A percentile compares a stretch with the other conserved stretches of the same genome.
Evolutionary conservation across 2,888 invertebrate species (phyloP).

Genomic region (Sinohyriopsis cumingii): DNA sequence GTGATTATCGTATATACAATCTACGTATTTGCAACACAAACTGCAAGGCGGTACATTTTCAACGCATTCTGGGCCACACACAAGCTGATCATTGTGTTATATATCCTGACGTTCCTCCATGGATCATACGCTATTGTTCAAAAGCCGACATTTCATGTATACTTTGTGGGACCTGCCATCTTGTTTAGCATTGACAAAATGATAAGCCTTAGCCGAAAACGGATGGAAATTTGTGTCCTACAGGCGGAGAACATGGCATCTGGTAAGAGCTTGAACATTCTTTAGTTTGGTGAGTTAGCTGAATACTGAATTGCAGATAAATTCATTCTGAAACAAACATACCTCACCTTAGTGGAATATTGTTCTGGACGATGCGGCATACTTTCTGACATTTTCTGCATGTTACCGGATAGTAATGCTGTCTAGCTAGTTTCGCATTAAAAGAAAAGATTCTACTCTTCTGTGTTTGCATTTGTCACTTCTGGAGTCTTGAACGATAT

Average conservation of each 20-base stretch:
- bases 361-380: too few species aligned
- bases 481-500: too few species aligned
- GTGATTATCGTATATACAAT: slow-evolving; percentile 75
- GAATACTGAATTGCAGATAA: too few species aligned
- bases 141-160: slow-evolving; percentile 76
- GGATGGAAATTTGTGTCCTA: slow-evolving; percentile 76
- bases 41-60: slow-evolving; percentile 76
- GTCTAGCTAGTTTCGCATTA: too few species aligned
- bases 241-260: slow-evolving; percentile 77
- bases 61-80: slow-evolving; percentile 79
- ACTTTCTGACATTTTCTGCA: too few species aligned
- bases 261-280: slow-evolving; percentile 67
- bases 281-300: neutral
- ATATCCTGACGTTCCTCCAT: slow-evolving; percentile 77
- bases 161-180: slow-evolving; percentile 76
- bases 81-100: slow-evolving; percentile 77
- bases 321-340: too few species aligned
- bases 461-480: too few species aligned
- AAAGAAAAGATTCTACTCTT: too few species aligned
- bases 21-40: slow-evolving; percentile 76
- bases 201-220: slow-evolving; percentile 76
- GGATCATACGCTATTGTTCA: slow-evolving; percentile 73
- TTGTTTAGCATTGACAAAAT: slow-evolving; percentile 76
- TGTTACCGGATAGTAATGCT: too few species aligned
- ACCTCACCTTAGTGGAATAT: too few species aligned